Conservation (phyloP, 2,888 invertebrate genomes). For the Myathropa florea region DNA sequence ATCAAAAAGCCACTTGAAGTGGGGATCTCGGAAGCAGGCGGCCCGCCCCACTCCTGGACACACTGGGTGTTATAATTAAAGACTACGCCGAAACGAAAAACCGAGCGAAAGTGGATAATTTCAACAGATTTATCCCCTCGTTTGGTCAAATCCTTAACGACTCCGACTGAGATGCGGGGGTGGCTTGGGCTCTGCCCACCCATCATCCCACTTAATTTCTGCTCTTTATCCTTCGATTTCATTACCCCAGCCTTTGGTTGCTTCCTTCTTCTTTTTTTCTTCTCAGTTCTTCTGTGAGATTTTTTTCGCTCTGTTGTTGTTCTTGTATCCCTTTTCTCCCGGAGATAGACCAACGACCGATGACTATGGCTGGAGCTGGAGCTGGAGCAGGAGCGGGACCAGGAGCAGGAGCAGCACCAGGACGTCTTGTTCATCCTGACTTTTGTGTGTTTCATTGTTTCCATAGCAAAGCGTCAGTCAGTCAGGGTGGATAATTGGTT, state of each 20-base stretch:
- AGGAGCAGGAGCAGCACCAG: not conserved
- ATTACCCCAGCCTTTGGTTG: constrained; percentile 61
- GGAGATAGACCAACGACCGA: not conserved
- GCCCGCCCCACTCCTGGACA: not conserved
- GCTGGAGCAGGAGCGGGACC: not conserved
- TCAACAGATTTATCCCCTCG: constrained; percentile 71
- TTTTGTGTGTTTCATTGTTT: constrained; percentile 68
- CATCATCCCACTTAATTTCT: constrained; percentile 60
- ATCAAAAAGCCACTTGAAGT: constrained; percentile 79
- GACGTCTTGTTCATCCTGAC: constrained; percentile 61
- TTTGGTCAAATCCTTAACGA: constrained; percentile 67
- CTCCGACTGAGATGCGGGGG: not conserved
- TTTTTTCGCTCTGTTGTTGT: constrained; percentile 14
- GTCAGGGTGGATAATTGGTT: constrained; percentile 69
- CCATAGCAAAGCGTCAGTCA: constrained; percentile 69
- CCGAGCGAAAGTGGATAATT: constrained; percentile 70
- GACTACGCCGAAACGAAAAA: constrained; percentile 53
- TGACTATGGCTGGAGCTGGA: not conserved
- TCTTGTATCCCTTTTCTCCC: not conserved
- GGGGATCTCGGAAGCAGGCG: constrained; percentile 26
- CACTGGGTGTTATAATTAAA: constrained; percentile 66
- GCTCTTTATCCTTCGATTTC: constrained; percentile 70
- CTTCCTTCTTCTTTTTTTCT: constrained; percentile 9
- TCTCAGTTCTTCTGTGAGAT: constrained; percentile 1
- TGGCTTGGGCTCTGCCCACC: constrained; percentile 31